Evolutionary conservation across 2,113 vertebrate genomes (phyloP), one percentile per base, ranked within the genome.

Genomic region (Lepus timidus): DNA sequence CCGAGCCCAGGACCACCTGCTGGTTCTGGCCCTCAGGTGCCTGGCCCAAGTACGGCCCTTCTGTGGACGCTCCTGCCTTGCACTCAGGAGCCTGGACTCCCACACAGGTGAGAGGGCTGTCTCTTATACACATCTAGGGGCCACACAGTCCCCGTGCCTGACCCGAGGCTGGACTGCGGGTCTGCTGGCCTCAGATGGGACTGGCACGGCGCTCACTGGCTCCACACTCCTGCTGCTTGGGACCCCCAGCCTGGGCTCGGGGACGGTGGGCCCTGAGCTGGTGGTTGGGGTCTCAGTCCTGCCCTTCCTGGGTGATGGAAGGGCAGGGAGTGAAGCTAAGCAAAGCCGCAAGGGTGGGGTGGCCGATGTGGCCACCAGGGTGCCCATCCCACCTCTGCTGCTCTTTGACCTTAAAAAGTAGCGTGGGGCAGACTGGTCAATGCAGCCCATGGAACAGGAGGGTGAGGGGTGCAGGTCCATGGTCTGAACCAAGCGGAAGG

Each of bases 371-470:
- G 49, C 96, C 88, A 88, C 19, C 3, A 10, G n/a, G 55, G n/a
- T 58, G 55, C 19, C 55, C 17, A 20, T 52, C 62, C 74, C 12
- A 19, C 79, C 5, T 44, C 64, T 52, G 81, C 16, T 19, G 5
- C 14, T 61, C 36, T 85, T 64, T 89, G 80, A 95, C 64, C 80
- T 93, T 96, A 84, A 80, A 93, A 95, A 87, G 74, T 78, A 71
- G 74, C 68, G 39, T 17, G 29, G 76, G 31, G 55, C 52, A 33
- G 51, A 3, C 12, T 33, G 9, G 12, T 10, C 31, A 6, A 58
- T 44, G 36, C 4, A 73, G 70, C 36, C 23, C 20, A 51, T 79
- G n/a, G 44, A 36, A 44, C 76, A 68, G 27, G 10, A 33, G 25
- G 13, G 10, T 58, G 62, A 31, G 44, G 55, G 39, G 17, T 62